Evolutionary conservation across 2,797 vertebrate genomes (phyloP).

Genomic region (Cheirogaleus major): DNA sequence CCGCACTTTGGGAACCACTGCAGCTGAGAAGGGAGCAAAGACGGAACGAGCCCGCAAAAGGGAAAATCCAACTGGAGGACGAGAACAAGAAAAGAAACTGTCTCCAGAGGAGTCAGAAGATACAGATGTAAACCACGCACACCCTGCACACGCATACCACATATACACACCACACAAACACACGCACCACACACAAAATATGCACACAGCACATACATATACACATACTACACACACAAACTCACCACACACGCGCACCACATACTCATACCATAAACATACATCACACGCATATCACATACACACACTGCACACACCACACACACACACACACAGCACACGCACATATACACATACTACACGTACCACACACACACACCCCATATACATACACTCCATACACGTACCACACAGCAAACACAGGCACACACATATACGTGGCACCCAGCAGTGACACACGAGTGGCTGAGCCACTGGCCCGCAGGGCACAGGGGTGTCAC

Average conservation of each 20-base stretch:
- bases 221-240: no score
- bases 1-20: neutral
- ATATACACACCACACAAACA: neutral
- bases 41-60: neutral
- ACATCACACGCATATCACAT: neutral
- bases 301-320: neutral
- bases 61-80: neutral
- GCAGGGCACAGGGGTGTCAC: neutral
- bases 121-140: neutral
- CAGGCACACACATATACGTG: no score
- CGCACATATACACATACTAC: no score
- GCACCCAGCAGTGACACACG: neutral
- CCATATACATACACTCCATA: no score
- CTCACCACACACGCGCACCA: neutral
- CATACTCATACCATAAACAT: no score
- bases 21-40: neutral
- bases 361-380: neutral
- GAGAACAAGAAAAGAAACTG: neutral
- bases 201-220: neutral
- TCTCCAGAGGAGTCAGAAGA: neutral
- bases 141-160: neutral
- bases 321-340: no score
- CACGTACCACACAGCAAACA: no score
- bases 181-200: neutral
- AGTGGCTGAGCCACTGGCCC: neutral